A percentile compares a stretch with the other conserved stretches of the same genome.
These are phyloP conservation scores for Andrena bucephala DNA, from an alignment of 2,888 invertebrate genomes.

Conservation along the genomic window DNA sequence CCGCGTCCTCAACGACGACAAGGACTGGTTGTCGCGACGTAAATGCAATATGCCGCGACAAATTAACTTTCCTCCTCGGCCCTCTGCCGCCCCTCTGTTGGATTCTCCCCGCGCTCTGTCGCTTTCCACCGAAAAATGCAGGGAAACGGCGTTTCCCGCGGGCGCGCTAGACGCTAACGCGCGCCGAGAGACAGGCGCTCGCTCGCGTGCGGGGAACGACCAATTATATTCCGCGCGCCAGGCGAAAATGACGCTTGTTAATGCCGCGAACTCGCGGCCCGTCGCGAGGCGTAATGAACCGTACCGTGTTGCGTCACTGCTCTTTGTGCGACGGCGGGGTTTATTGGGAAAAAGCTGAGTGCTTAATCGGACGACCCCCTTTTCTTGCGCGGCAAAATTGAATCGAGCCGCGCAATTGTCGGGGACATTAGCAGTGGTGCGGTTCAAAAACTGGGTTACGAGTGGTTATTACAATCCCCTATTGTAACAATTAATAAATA, in stretches of 20 bases:
- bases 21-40: not conserved
- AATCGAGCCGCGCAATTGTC: not conserved
- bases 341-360: constrained; percentile 1
- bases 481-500: too few species aligned
- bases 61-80: constrained; percentile 25
- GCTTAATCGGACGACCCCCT: not conserved
- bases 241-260: constrained; percentile 14
- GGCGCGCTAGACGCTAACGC: not conserved
- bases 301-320: not conserved
- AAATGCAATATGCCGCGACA: constrained; percentile 29
- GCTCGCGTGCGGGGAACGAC: not conserved
- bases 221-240: constrained; percentile 10
- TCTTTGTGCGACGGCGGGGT: not conserved
- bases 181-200: not conserved
- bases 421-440: not conserved
- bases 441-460: not conserved
- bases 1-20: not conserved
- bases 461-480: too few species aligned
- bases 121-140: constrained; percentile 1
- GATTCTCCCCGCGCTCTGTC: not conserved
- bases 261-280: not conserved
- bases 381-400: not conserved
- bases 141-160: not conserved
- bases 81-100: not conserved
- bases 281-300: not conserved